Evolutionary conservation across 2,888 invertebrate species (phyloP), one percentile per base, ranked within the genome.

Genomic region (Andrena fulva): DNA sequence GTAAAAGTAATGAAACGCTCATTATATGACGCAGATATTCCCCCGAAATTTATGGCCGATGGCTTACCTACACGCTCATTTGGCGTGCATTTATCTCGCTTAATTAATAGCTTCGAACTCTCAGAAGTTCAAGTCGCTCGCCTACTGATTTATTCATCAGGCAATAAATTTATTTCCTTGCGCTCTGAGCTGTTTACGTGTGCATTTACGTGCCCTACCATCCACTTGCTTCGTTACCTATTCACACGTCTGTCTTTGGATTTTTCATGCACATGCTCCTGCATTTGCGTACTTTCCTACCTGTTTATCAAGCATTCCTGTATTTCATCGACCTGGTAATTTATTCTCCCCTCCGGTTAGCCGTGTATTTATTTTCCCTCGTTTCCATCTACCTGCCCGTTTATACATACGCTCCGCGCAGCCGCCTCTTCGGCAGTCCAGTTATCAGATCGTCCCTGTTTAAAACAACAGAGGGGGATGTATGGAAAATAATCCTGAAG

Each of bases 21-120:
- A 50, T 68, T 71, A 78, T 71, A 78, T 64, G 66, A 78, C 81
- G 63, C 69, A 78, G 63, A 79, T 71, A 70, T 67, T 72, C 78
- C 50, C 50, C 2, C 35, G 60, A 27, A 84, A 87, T 77, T 81
- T 82, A 80, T 79, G 73, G 73, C 54, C 52, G 62, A 52, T 29
- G 27, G 62, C 75, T 56, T 71, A 29, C 29, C 29, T 29, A 54
- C 67, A 59, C 42, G 52, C 66, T 69, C 62, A 8, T 63, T 71
- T 62, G 24, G 42, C 56, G n/a, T 75, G 50, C 71, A 72, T 66
- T 80, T 76, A 67, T 31, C 60, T 31, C 70, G 33, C 54, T 73
- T 87, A 84, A 87, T 87, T 85, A 87, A 87, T 81, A 80, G 80
- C 70, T 75, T 77, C 76, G 12, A 50, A 16, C 50, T 50, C 50